A percentile compares a stretch with the other conserved stretches of the same genome.
Conservation (phyloP, 2,797 vertebrate genomes). For the Acanthornis magna region DNA sequence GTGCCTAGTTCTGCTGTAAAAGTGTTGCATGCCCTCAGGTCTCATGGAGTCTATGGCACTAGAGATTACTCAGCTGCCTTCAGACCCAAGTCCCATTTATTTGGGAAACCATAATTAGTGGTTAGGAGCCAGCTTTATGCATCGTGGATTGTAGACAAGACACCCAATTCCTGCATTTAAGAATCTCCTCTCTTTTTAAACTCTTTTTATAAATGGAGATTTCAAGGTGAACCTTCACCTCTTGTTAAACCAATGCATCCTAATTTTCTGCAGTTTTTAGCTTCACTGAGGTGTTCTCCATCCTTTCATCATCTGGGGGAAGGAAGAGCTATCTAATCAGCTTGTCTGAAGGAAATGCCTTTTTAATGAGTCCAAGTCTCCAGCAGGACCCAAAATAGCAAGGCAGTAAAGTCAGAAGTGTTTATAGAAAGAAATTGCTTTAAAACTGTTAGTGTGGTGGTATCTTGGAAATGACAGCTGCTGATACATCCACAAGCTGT, state of each 20-base stretch:
- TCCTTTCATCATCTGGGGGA: constrained; percentile 29
- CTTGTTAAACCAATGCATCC: constrained; percentile 1
- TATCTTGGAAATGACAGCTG: constrained; percentile 42
- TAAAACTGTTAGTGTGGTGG: neutral
- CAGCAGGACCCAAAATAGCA: constrained; percentile 48
- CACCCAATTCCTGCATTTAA: neutral
- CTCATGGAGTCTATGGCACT: neutral
- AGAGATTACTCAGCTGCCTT: neutral
- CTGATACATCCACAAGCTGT: neutral
- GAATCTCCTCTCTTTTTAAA: constrained; percentile 3
- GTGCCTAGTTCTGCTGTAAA: neutral
- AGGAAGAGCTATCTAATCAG: constrained; percentile 63
- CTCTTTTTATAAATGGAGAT: neutral
- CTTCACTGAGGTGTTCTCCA: constrained; percentile 14
- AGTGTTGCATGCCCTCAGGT: neutral
- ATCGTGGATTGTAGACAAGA: neutral
- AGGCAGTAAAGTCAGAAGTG: constrained; percentile 30
- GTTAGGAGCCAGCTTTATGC: constrained; percentile 11
- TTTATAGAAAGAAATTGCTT: constrained; percentile 48
- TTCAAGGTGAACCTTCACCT: constrained; percentile 23
- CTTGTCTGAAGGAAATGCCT: constrained; percentile 61
- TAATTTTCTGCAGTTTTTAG: constrained; percentile 51
- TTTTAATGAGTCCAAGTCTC: constrained; percentile 55
- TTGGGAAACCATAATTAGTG: neutral
- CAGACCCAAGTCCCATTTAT: neutral